Evolutionary conservation across 2,113 vertebrate species (phyloP).

Genomic region (Aphelocoma coerulescens): DNA sequence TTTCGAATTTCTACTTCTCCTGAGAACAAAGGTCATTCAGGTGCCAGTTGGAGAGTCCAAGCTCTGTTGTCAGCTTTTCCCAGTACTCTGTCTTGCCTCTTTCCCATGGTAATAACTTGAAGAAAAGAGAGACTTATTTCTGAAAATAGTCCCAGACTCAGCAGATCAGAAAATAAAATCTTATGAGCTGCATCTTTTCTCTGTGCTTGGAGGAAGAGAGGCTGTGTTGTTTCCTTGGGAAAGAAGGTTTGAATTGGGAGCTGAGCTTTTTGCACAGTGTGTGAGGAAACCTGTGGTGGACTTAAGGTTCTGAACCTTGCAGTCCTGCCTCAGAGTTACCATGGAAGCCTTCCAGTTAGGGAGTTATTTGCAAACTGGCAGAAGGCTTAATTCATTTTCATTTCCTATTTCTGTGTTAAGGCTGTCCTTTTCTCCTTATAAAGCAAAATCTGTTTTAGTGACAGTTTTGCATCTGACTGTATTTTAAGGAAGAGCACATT

Average conservation of each 20-base stretch:
- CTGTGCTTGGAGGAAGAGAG: background rate
- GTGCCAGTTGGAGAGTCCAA: background rate
- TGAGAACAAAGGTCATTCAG: background rate
- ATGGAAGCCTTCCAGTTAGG: background rate
- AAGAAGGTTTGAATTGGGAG: background rate
- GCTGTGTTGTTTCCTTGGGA: background rate
- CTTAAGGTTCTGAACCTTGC: background rate
- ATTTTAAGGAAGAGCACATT: background rate
- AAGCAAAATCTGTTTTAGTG: background rate
- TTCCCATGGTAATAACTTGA: background rate
- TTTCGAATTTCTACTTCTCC: rapidly evolving
- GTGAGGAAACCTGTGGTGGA: background rate
- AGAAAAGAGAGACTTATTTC: background rate
- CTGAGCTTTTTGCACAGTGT: background rate
- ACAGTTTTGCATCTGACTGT: background rate
- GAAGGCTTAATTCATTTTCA: background rate
- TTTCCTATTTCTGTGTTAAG: background rate
- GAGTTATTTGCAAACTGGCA: background rate
- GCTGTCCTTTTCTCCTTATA: background rate
- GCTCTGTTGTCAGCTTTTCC: background rate
- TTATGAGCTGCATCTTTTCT: background rate
- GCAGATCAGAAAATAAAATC: background rate
- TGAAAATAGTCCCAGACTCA: background rate
- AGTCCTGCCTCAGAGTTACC: background rate
- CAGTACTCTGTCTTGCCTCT: background rate